Percentiles rank a stretch among this genome's conserved stretches.
Evolutionary conservation across 2,113 vertebrate species (phyloP).

Genomic region (Zosterops japonicus): DNA sequence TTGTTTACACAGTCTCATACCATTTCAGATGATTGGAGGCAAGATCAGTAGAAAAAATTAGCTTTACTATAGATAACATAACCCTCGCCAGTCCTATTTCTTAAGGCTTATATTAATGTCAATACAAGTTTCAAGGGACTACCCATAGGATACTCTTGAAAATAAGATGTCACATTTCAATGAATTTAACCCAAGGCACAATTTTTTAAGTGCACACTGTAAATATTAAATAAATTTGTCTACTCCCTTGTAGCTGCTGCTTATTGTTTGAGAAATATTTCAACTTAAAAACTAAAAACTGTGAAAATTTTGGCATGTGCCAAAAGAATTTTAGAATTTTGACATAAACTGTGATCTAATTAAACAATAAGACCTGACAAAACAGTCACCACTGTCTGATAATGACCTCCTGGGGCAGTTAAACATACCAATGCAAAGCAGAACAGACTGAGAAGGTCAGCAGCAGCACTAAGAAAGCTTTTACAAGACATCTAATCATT

Average conservation of each 20-base stretch:
- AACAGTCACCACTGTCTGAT: conserved; percentile 74
- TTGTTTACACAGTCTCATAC: conserved; percentile 58
- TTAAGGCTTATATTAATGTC: conserved; percentile 72
- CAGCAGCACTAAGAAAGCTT: conserved; percentile 47
- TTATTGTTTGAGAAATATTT: conserved; percentile 74
- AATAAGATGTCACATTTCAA: conserved; percentile 71
- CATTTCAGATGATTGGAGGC: conserved; percentile 28
- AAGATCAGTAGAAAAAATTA: conserved; percentile 40
- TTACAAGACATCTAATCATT: conserved; percentile 4
- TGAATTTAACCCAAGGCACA: conserved; percentile 71
- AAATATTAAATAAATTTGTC: conserved; percentile 74
- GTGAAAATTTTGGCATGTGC: conserved; percentile 79
- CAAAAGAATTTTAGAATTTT: conserved; percentile 77
- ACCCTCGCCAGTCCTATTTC: conserved; percentile 57
- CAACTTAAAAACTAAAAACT: conserved; percentile 71
- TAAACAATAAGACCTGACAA: conserved; percentile 82
- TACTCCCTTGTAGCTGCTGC: conserved; percentile 61
- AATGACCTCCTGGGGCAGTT: conserved; percentile 77
- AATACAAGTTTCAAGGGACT: conserved; percentile 63
- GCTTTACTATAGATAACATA: conserved; percentile 50
- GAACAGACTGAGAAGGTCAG: conserved; percentile 75
- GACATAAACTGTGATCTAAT: conserved; percentile 80
- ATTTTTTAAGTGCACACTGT: conserved; percentile 60
- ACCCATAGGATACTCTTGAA: conserved; percentile 63
- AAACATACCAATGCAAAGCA: conserved; percentile 69